Evolutionary conservation across 2,113 vertebrate genomes (phyloP).

Genomic region (Silurus asotus): DNA sequence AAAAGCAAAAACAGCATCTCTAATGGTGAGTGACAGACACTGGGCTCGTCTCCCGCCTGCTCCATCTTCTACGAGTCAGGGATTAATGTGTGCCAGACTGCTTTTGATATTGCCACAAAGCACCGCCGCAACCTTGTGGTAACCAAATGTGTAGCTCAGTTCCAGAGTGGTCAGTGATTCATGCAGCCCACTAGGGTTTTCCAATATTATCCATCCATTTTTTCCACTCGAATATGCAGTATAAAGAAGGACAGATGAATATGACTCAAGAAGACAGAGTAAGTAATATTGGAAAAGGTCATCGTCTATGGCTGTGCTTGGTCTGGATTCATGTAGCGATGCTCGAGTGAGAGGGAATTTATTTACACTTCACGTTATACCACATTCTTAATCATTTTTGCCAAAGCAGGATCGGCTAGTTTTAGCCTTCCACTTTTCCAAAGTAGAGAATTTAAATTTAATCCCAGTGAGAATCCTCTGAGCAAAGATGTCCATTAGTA

Average conservation of each 20-base stretch:
- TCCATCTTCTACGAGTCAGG: slow-evolving; percentile 26
- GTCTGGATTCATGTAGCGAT: background rate
- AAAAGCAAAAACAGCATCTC: slow-evolving; percentile 21
- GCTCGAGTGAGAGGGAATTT: background rate
- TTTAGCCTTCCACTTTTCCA: background rate
- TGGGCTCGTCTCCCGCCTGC: slow-evolving; percentile 16
- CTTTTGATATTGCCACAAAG: slow-evolving; percentile 42
- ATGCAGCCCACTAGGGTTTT: slow-evolving; percentile 17
- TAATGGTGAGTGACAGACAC: slow-evolving; percentile 34
- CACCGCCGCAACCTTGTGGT: slow-evolving; percentile 27
- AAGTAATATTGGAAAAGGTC: slow-evolving; percentile 3
- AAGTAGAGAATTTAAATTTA: slow-evolving; percentile 1
- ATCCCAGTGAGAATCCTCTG: background rate
- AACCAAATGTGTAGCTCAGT: slow-evolving; percentile 35
- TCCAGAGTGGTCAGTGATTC: slow-evolving; percentile 41
- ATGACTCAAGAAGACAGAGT: slow-evolving; percentile 13
- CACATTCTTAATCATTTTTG: background rate
- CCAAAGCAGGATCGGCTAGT: background rate
- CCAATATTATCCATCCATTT: background rate
- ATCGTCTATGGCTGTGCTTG: background rate
- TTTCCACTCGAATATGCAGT: slow-evolving; percentile 13
- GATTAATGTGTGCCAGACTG: slow-evolving; percentile 5
- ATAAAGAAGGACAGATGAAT: background rate
- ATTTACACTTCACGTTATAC: background rate
- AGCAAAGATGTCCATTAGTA: background rate